A percentile compares a stretch with the other conserved stretches of the same genome.
phyloP scores from a whole-genome alignment of 2,888 invertebrate genomes.

The Dione vanillae region DNA sequence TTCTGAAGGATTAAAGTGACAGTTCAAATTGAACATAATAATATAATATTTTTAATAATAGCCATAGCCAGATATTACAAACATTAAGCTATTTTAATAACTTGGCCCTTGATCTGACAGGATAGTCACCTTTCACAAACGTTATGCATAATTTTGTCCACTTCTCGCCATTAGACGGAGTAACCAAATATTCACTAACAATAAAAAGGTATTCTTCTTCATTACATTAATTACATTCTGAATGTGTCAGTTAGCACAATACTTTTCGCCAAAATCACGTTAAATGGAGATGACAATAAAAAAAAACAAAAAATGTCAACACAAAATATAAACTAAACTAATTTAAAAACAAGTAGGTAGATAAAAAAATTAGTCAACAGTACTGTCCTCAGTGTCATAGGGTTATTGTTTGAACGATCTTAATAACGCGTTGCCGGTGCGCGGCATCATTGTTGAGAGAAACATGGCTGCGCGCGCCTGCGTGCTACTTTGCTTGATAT shows the following conservation, averaged over 20 bases:
- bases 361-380: constrained; percentile 46
- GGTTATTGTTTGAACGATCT: constrained; percentile 53
- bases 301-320: constrained; percentile 1
- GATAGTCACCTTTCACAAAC: constrained; percentile 13
- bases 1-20: neutral
- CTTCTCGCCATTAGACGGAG: neutral
- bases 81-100: neutral
- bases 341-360: constrained; percentile 17
- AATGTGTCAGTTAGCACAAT: too few relatives aligned
- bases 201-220: too few relatives aligned
- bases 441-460: constrained; percentile 63
- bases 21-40: neutral
- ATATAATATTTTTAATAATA: neutral
- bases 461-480: constrained; percentile 78
- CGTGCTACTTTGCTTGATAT: constrained; percentile 60
- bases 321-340: neutral
- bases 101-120: constrained; percentile 12
- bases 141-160: neutral
- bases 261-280: too few relatives aligned
- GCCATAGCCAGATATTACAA: neutral
- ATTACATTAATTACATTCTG: too few relatives aligned
- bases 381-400: constrained; percentile 52
- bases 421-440: constrained; percentile 49
- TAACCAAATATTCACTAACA: neutral
- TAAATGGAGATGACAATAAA: neutral